Base-by-base conservation (phyloP, 2,113 vertebrate species). In the Spea bombifrons region DNA sequence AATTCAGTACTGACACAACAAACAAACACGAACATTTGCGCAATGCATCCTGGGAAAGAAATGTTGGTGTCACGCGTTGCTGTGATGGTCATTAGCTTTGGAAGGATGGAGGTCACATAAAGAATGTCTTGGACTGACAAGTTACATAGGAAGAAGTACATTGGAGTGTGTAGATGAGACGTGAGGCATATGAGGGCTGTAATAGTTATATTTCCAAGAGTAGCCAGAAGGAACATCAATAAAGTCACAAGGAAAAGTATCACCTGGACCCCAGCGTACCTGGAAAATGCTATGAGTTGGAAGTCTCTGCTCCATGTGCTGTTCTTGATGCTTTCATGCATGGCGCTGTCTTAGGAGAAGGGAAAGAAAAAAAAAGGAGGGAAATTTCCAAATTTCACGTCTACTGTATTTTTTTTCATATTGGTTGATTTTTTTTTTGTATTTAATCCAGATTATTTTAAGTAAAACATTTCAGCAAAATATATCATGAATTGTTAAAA, bases 121-220 rank as follows among this genome's bases (percentile, higher is more conserved):
- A 48, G 59, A 15, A 44, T 15, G 7, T 81, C 78, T 5, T 49
- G 17, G 7, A 64, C 5, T 3, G 78, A 64, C 0, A 81, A 53
- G 9, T 71, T 81, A 50, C 71, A 75, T 8, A 81, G 46, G 46
- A 81, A 75, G 47, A 69, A 74, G 16, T 81, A 81, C 78, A 81
- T 81, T 15, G 78, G 72, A 4, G 71, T 81, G n/a, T 81, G 78
- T 3, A 81, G 78, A 7, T 75, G 65, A 3, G 52, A 8, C 0
- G 8, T 8, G 7, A 49, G 3, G 4, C 2, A 74, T n/a, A 81
- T 8, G 4, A 81, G 12, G 0, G 8, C 8, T 44, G 3, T 7
- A 47, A 81, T 68, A 8, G 65, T 43, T 3, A 71, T 4, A n/a
- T 81, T 81, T 47, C 78, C 72, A 50, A 17, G 7, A 0, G 50